Conservation (phyloP, 2,797 vertebrate genomes). For the Neostethus bicornis region DNA sequence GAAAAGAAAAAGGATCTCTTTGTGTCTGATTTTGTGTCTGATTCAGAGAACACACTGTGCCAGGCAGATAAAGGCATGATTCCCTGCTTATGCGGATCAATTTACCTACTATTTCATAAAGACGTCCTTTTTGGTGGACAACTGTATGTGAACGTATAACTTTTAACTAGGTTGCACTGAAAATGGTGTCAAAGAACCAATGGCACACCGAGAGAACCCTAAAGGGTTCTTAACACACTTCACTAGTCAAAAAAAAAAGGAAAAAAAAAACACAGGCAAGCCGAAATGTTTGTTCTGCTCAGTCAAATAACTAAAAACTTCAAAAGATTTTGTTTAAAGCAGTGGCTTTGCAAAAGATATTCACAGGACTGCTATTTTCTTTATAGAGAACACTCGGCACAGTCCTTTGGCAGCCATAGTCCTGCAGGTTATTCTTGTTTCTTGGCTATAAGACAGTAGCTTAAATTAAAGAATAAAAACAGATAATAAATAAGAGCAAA, state of each 20-base stretch:
- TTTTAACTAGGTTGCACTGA: conserved; percentile 78
- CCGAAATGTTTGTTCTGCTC: conserved; percentile 67
- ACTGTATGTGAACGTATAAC: conserved; percentile 57
- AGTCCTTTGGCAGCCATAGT: too few species aligned
- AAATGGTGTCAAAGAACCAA: conserved; percentile 61
- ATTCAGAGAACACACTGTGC: too few species aligned
- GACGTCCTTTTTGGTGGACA: conserved; percentile 53
- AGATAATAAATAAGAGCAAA: too few species aligned
- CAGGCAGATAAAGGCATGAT: too few species aligned
- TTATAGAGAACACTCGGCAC: neutral
- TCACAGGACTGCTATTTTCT: conserved; percentile 54
- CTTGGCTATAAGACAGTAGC: too few species aligned
- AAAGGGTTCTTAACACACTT: conserved; percentile 66
- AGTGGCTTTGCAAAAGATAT: conserved; percentile 64
- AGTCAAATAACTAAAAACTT: conserved; percentile 54
- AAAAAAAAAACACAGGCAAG: conserved; percentile 67
- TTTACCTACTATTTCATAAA: conserved; percentile 60
- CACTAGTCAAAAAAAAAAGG: conserved; percentile 80
- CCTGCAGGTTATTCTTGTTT: too few species aligned
- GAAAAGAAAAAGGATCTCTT: too few species aligned
- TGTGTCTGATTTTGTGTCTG: too few species aligned
- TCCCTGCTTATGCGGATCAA: conserved; percentile 54
- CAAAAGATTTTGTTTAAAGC: conserved; percentile 63
- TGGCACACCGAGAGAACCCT: conserved; percentile 65
- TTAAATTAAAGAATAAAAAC: too few species aligned